Evolutionary conservation across 2,888 invertebrate species (phyloP), one percentile per base, ranked within the genome.

Genomic region (Ferdinandea cuprea): DNA sequence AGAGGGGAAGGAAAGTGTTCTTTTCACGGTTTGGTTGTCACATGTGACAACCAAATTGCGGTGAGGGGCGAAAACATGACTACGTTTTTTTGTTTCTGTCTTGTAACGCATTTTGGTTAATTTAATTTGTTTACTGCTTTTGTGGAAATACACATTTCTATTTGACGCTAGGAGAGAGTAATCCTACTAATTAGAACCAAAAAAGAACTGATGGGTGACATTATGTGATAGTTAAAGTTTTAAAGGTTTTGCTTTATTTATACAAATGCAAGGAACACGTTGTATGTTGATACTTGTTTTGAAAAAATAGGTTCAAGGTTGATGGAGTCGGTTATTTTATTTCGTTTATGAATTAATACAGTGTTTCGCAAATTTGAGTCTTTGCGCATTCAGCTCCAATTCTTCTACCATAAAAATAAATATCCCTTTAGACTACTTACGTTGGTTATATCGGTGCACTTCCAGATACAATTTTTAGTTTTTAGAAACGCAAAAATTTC

Each of bases 121-220:
- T 69, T 69, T 69, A 68, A 63, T 80, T 74, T 80, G 56, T 68
- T 69, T 68, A 48, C 68, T 37, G 42, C 40, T 58, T 71, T 65
- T 50, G 17, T 59, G 13, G 32, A 52, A 68, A 32, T 44, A 46
- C 37, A 48, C 56, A 30, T 42, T 25, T 52, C 30, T 42, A 15
- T 28, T 59, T 40, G 15, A n/a, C 5, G n/a, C n/a, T 13, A 11
- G 13, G 40, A 19, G 50, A 13, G 17, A 30, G n/a, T 63, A 28
- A 21, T 59, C 21, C 30, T 25, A 28, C 25, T 69, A 80, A 74
- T 80, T 80, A 63, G 30, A 42, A 28, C 48, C 69, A 69, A 63
- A 80, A 63, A 25, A 28, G 13, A 25, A 59, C 25, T 59, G 15
- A 44, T 15, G 66, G 52, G 73, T 52, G 37, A 59, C 37, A 46